Evolutionary conservation across 2,888 invertebrate genomes (phyloP).

Genomic region (Carpatolechia fugitivella): DNA sequence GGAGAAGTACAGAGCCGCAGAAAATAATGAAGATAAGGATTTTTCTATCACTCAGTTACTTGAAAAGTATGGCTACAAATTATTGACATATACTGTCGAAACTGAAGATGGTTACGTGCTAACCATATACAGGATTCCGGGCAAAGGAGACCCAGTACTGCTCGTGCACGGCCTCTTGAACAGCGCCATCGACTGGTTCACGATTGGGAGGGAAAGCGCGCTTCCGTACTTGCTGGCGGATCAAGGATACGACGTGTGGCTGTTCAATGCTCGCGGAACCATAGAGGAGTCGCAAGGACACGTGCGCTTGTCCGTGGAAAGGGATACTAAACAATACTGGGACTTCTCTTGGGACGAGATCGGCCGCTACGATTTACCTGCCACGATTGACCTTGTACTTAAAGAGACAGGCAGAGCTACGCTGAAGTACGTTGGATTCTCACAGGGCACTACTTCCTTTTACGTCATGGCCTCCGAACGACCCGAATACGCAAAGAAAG

Average conservation of each 20-base stretch:
- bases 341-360: constrained; percentile 90
- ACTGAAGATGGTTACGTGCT: constrained; percentile 56
- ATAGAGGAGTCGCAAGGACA: constrained; percentile 79
- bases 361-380: constrained; percentile 86
- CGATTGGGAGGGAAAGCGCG: constrained; percentile 47
- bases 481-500: constrained; percentile 77
- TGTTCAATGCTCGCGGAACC: constrained; percentile 88
- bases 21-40: constrained; percentile 32
- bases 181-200: constrained; percentile 56
- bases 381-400: constrained; percentile 86
- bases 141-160: constrained; percentile 46
- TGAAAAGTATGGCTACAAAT: constrained; percentile 45
- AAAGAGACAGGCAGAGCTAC: constrained; percentile 60
- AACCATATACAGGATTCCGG: constrained; percentile 48
- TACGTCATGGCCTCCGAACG: constrained; percentile 76
- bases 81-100: constrained; percentile 41
- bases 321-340: constrained; percentile 75
- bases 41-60: constrained; percentile 40
- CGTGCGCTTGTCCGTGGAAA: constrained; percentile 41
- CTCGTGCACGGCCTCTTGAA: constrained; percentile 59
- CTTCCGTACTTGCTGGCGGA: constrained; percentile 75
- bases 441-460: constrained; percentile 82
- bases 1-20: constrained; percentile 2
- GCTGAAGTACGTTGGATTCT: constrained; percentile 84
- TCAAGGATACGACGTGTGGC: constrained; percentile 86